Evolutionary conservation across 2,797 vertebrate genomes (phyloP), one percentile per base, ranked within the genome.

Genomic region (Naso thynnoides): DNA sequence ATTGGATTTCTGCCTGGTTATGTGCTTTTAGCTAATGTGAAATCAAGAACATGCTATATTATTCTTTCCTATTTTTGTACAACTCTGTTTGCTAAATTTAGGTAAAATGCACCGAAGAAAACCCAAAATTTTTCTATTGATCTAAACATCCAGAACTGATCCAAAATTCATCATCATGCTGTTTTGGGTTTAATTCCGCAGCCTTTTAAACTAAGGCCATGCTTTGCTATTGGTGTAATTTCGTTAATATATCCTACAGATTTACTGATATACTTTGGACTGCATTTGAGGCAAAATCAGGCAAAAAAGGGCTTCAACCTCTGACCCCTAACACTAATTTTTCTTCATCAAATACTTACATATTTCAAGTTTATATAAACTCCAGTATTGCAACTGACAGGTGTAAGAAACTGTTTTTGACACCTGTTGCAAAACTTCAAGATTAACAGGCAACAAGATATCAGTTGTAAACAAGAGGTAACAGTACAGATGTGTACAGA

Each of bases 401-500:
- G 47, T 62, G 49, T 55, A n/a, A 0, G 2, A 59, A 39, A 36
- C 19, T 4, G 5, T 45, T 44, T 41, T 36, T 19, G 27, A 38
- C 16, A 62, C 42, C 33, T 53, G 59, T 27, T 80, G 29, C 61
- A 52, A 70, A 70, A 73, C 44, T 19, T 44, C 70, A 54, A 4
- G 3, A 69, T 26, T 72, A 29, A 39, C 73, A 88, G 83, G 83
- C 86, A 85, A 73, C 78, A 54, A 63, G 31, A 77, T 66, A 63
- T 78, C 2, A 58, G 62, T 76, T 81, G 74, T 79, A 89, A 88
- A 89, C 66, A 80, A 55, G 26, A 65, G 13, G 58, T 60, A 68
- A 86, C 70, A 87, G 71, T 79, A 83, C 61, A 70, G 63, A 31
- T 68, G 41, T 64, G 49, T n/a, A 66, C 23, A 63, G 19, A 54